Evolutionary conservation across 64 coral and sea anemone genomes (phyloP).

Genomic region (Dendrophyllia cribrosa): DNA sequence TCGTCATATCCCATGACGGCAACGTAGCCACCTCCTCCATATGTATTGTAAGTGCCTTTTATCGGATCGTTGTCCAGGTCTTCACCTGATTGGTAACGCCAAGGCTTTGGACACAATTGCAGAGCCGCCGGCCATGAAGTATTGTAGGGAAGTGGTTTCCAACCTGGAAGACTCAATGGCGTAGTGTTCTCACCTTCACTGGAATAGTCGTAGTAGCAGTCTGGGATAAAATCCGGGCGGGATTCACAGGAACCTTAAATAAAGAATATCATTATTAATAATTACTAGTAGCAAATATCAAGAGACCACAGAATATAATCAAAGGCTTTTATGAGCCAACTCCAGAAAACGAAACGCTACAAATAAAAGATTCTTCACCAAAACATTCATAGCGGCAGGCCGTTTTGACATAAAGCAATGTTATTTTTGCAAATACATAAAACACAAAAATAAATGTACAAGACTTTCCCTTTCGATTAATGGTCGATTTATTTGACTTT

Average conservation of each 20-base stretch:
- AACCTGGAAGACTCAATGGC: conserved; percentile 22
- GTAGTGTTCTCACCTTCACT: conserved; percentile 30
- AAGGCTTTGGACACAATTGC: conserved; percentile 38
- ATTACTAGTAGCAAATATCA: too few species aligned
- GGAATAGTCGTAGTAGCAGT: conserved; percentile 39
- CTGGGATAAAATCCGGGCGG: neutral
- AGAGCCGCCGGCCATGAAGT: conserved; percentile 17
- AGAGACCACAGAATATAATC: neutral
- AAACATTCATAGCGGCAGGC: too few species aligned
- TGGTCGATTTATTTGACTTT: too few species aligned
- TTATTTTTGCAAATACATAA: too few species aligned
- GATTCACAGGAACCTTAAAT: neutral
- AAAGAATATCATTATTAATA: too few species aligned
- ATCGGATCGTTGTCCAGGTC: conserved; percentile 55
- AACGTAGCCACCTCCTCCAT: conserved; percentile 79
- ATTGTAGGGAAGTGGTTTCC: conserved; percentile 6
- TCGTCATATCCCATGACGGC: conserved; percentile 79
- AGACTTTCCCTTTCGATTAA: too few species aligned
- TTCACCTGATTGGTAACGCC: conserved; percentile 64
- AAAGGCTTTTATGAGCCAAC: neutral
- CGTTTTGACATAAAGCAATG: too few species aligned
- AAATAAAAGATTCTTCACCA: too few species aligned
- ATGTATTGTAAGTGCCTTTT: conserved; percentile 18
- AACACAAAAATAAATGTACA: too few species aligned
- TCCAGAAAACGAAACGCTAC: too few species aligned